Percentiles rank a stretch among this genome's conserved stretches.
Conservation (phyloP, 2,113 vertebrate species). For the Lepus americanus region DNA sequence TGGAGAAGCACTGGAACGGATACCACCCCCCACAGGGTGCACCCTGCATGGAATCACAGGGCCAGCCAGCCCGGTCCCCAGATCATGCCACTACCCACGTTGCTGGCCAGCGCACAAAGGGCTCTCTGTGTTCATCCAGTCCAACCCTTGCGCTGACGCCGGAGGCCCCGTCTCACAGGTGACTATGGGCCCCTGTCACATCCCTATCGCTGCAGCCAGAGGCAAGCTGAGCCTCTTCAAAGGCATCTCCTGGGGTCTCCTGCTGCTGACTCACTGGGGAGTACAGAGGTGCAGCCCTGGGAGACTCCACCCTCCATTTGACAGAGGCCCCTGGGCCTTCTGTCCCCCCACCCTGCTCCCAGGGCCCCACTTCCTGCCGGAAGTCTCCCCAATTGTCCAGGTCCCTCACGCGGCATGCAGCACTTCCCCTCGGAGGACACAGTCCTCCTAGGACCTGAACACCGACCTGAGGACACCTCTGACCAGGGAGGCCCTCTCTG, state of each 20-base stretch:
- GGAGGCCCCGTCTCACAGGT: not conserved
- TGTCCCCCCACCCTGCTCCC: not conserved
- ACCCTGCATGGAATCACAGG: not conserved
- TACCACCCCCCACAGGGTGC: not conserved
- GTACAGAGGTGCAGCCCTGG: not conserved
- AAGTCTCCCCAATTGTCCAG: slow-evolving; percentile 65
- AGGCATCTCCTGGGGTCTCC: not conserved
- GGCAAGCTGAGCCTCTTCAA: not conserved
- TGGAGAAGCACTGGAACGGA: not conserved
- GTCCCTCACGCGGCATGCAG: not conserved
- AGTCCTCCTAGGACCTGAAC: not conserved
- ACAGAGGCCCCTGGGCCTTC: slow-evolving; percentile 21
- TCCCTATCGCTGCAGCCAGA: not conserved
- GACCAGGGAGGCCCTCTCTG: not conserved
- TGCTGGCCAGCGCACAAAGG: not conserved
- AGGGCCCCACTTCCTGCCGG: slow-evolving; percentile 15
- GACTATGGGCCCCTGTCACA: not conserved
- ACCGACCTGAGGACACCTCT: not conserved
- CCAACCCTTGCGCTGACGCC: not conserved
- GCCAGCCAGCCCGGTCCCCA: not conserved
- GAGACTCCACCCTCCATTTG: not conserved
- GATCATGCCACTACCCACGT: not conserved
- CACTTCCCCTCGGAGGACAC: slow-evolving; percentile 66
- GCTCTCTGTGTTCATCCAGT: not conserved
- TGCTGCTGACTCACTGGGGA: not conserved